Evolutionary conservation across 2,888 invertebrate genomes (phyloP).

Genomic region (Diarsia rubi): DNA sequence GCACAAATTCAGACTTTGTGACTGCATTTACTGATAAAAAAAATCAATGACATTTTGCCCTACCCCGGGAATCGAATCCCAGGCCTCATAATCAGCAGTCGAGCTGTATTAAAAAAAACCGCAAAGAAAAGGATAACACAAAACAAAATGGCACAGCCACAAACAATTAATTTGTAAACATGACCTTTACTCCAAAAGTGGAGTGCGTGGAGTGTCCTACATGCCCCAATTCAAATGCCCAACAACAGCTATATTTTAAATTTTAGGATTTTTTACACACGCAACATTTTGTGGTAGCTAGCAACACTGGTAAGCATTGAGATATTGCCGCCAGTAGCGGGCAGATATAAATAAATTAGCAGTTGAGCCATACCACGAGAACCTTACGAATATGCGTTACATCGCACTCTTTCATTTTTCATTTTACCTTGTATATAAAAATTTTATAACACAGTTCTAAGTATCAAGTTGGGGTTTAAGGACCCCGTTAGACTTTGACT

Average conservation of each 20-base stretch:
- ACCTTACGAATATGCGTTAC: constrained; percentile 49
- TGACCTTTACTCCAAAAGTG: not conserved
- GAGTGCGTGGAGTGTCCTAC: constrained; percentile 1
- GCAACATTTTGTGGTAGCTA: constrained; percentile 31
- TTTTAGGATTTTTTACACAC: constrained; percentile 26
- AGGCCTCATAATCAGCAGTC: no score
- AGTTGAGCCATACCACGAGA: constrained; percentile 45
- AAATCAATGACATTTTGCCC: no score
- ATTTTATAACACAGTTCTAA: constrained; percentile 26
- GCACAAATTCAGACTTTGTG: no score
- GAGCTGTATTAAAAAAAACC: not conserved
- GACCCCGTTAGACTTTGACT: no score
- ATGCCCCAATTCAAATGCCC: not conserved
- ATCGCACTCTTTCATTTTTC: constrained; percentile 56
- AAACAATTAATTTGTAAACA: constrained; percentile 13
- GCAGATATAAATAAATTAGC: constrained; percentile 65
- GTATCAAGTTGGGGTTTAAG: constrained; percentile 8
- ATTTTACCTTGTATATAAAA: constrained; percentile 33
- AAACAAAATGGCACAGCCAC: not conserved
- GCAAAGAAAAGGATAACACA: not conserved
- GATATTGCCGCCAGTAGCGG: constrained; percentile 52
- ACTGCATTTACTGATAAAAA: no score
- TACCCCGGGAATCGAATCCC: no score
- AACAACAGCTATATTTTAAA: constrained; percentile 18
- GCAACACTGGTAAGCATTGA: constrained; percentile 53